Conservation (phyloP, 2,113 vertebrate genomes). For the Acanthisitta chloris region DNA sequence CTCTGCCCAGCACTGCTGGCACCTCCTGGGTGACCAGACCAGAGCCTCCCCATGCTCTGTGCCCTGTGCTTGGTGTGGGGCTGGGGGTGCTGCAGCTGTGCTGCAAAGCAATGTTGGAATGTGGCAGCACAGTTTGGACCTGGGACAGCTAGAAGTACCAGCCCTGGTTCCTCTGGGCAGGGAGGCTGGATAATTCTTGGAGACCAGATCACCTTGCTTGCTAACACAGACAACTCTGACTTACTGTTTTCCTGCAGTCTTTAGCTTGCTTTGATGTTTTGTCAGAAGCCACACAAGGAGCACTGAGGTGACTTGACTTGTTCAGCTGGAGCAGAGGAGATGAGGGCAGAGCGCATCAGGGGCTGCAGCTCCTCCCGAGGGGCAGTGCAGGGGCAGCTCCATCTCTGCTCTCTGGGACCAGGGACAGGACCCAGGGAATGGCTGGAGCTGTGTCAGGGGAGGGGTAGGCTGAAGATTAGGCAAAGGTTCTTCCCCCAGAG, state of each 20-base stretch:
- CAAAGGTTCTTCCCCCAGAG: neutral
- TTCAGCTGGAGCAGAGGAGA: neutral
- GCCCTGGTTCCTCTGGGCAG: neutral
- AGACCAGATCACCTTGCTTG: neutral
- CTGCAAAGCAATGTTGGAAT: neutral
- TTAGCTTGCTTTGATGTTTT: neutral
- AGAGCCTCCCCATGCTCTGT: neutral
- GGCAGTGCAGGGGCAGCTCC: neutral
- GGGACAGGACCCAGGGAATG: neutral
- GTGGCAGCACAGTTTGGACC: neutral
- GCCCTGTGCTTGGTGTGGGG: rapidly evolving
- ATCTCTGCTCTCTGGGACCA: neutral
- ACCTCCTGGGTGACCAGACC: neutral
- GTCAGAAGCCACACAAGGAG: neutral
- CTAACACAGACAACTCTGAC: neutral
- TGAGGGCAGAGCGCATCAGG: neutral
- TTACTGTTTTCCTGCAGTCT: neutral
- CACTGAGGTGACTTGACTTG: neutral
- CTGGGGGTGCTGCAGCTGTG: neutral
- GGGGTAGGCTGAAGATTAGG: neutral
- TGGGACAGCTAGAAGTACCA: neutral
- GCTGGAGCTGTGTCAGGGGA: neutral
- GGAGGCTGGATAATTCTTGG: neutral
- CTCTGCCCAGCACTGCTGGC: neutral
- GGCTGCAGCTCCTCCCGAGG: neutral